A percentile compares a stretch with the other conserved stretches of the same genome.
These are phyloP conservation scores for Patiria pectinifera DNA, from an alignment of 53 echinoderm and acorn worm species.

Conservation along the genomic window DNA sequence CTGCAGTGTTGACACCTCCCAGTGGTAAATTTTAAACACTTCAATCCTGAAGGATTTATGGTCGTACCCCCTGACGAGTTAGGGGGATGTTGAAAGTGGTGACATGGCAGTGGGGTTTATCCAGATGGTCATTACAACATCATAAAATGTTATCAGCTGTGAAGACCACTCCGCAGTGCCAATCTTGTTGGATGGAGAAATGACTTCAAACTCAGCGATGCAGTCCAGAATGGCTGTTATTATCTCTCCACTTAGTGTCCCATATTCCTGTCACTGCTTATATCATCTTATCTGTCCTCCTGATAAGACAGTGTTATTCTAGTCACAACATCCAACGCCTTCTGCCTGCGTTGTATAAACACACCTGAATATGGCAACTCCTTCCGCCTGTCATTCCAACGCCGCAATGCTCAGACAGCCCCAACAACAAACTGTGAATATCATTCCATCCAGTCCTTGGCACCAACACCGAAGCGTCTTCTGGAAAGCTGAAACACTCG, in stretches of 20 bases:
- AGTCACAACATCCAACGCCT: background rate
- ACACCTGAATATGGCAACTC: background rate
- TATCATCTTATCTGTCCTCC: background rate
- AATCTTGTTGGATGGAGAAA: background rate
- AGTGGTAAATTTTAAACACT: background rate
- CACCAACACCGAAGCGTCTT: too few species aligned
- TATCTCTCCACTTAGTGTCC: background rate
- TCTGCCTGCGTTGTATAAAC: background rate
- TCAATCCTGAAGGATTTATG: background rate
- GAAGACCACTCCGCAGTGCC: background rate
- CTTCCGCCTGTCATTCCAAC: background rate
- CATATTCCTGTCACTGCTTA: background rate
- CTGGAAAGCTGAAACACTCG: too few species aligned
- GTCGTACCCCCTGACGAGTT: background rate
- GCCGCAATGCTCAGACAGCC: background rate
- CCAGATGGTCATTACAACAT: background rate
- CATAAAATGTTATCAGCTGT: background rate
- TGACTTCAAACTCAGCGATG: background rate
- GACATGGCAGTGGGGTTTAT: background rate
- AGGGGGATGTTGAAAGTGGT: background rate
- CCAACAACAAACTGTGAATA: background rate
- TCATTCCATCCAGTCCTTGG: background rate
- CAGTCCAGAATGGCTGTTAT: too few species aligned
- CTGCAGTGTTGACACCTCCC: slow-evolving; percentile 7
- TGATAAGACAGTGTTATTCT: background rate